A percentile compares a stretch with the other conserved stretches of the same genome.
Conservation (phyloP, 1,140 invertebrate species). For the Notospermus geniculatus region DNA sequence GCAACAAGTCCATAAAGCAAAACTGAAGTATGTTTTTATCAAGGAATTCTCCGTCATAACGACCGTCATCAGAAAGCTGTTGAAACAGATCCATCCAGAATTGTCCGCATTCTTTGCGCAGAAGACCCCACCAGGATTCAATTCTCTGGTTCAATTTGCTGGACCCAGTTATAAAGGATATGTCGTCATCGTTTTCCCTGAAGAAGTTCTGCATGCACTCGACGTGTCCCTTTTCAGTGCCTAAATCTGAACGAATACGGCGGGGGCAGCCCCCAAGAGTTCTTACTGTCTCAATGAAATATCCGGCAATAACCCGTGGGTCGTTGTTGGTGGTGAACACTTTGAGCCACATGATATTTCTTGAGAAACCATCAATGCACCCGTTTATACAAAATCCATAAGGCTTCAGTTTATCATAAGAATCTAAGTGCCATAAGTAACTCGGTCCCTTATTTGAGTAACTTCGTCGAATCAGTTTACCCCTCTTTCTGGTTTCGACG, state of each 20-base stretch:
- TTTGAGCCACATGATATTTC: constrained; percentile 40
- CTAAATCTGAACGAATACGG: constrained; percentile 26
- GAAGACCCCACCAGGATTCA: constrained; percentile 28
- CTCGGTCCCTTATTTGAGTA: constrained; percentile 36
- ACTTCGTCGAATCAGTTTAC: constrained; percentile 21
- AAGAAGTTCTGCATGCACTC: constrained; percentile 23
- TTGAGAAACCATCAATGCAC: constrained; percentile 44
- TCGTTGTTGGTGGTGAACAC: constrained; percentile 34
- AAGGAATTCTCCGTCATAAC: constrained; percentile 9
- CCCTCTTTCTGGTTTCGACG: constrained; percentile 9
- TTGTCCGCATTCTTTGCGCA: constrained; percentile 18
- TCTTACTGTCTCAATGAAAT: constrained; percentile 30
- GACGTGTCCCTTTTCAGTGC: constrained; percentile 26
- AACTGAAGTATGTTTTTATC: constrained; percentile 20
- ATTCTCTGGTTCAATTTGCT: constrained; percentile 31
- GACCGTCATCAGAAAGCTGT: constrained; percentile 15
- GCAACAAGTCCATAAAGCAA: constrained; percentile 24
- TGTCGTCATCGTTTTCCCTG: constrained; percentile 12
- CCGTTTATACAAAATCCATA: constrained; percentile 42
- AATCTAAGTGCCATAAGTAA: constrained; percentile 44
- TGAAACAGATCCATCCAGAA: constrained; percentile 27
- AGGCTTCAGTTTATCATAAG: constrained; percentile 45
- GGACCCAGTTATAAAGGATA: constrained; percentile 26
- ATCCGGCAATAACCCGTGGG: constrained; percentile 30
- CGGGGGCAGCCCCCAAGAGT: constrained; percentile 13